phyloP scores from a whole-genome alignment of 2,888 invertebrate genomes.

The Tricholauxania praeusta region DNA sequence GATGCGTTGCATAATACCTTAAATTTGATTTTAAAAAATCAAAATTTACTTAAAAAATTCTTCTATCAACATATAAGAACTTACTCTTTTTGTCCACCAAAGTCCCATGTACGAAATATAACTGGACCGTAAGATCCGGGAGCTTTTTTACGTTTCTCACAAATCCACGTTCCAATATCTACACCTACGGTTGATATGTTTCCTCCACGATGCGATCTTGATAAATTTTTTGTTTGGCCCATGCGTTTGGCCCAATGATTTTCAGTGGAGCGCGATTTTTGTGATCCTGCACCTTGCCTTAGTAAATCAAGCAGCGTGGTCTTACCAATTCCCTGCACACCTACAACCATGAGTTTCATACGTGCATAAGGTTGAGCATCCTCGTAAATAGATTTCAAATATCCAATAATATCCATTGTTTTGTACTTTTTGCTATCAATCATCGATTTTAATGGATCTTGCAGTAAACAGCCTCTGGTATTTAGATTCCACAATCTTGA shows the following conservation, averaged over 20 bases:
- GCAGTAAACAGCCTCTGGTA: conserved; percentile 87
- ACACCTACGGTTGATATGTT: conserved; percentile 97
- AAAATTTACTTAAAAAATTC: conserved; percentile 14
- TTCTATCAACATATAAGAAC: conserved; percentile 49
- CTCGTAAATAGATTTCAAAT: conserved; percentile 88
- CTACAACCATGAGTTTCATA: conserved; percentile 97
- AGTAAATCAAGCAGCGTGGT: conserved; percentile 92
- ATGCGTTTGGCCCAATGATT: conserved; percentile 96
- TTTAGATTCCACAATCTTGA: conserved; percentile 97
- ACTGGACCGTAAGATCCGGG: conserved; percentile 84
- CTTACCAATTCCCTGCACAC: conserved; percentile 88
- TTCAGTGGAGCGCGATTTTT: conserved; percentile 70
- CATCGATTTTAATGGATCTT: conserved; percentile 91
- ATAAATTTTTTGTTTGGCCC: conserved; percentile 87
- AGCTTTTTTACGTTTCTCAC: conserved; percentile 85
- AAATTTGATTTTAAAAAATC: neutral
- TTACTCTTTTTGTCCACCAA: conserved; percentile 95
- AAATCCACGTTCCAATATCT: conserved; percentile 95
- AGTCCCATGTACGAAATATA: conserved; percentile 97
- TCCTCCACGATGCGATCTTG: conserved; percentile 80
- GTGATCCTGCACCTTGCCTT: conserved; percentile 88
- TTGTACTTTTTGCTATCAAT: conserved; percentile 93
- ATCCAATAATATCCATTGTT: conserved; percentile 92
- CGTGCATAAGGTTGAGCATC: conserved; percentile 93
- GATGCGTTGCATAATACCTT: conserved; percentile 96